phyloP scores from a whole-genome alignment of 92 coral and sea anemone genomes.

The Plumapathes pennacea region DNA sequence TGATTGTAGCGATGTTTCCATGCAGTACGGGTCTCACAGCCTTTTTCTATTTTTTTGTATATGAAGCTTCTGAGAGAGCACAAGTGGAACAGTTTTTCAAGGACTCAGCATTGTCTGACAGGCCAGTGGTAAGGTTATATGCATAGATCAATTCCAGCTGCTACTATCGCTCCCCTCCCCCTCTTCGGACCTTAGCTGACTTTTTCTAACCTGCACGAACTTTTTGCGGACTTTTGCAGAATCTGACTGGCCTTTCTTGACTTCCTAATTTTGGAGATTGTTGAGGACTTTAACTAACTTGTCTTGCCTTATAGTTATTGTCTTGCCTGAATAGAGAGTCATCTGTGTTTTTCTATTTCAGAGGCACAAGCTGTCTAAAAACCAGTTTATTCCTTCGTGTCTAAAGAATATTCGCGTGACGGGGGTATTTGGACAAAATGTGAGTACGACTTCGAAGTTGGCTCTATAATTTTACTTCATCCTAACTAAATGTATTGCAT shows the following conservation, averaged over 20 bases:
- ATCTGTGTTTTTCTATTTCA: slow-evolving; percentile 9
- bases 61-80: slow-evolving; percentile 88
- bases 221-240: too few relatives aligned
- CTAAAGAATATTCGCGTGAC: slow-evolving; percentile 78
- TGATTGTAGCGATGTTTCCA: not conserved
- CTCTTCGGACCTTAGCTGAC: too few relatives aligned
- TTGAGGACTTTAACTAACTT: not conserved
- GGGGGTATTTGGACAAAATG: slow-evolving; percentile 92
- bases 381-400: slow-evolving; percentile 84
- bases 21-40: not conserved
- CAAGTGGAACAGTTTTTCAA: slow-evolving; percentile 88
- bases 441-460: slow-evolving; percentile 4
- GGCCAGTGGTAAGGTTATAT: slow-evolving; percentile 84
- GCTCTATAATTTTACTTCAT: too few relatives aligned
- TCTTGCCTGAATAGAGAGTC: not conserved
- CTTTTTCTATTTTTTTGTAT: not conserved
- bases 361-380: slow-evolving; percentile 93
- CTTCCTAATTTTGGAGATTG: not conserved
- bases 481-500: too few relatives aligned
- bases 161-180: not conserved
- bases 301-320: not conserved
- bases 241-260: too few relatives aligned
- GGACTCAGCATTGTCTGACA: slow-evolving; percentile 81
- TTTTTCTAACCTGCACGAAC: too few relatives aligned
- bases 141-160: not conserved